Evolutionary conservation across 1,140 invertebrate species (phyloP).

Genomic region (Cherax quadricarinatus): DNA sequence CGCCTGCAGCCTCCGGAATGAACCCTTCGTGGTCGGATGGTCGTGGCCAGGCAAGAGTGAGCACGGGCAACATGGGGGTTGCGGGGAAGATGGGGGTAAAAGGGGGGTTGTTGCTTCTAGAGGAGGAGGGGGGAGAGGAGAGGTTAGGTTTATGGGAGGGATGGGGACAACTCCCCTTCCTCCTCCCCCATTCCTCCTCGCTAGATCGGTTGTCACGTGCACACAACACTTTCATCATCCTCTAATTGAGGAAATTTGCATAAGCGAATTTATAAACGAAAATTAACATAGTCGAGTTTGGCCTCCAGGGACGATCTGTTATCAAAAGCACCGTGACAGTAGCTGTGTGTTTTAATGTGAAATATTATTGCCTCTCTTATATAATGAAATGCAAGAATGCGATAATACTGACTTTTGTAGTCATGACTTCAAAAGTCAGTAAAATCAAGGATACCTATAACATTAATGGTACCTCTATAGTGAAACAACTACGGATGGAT

Average conservation of each 20-base stretch:
- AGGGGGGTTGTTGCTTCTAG: not conserved
- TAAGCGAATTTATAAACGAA: slow-evolving; percentile 45
- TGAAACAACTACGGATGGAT: too few relatives aligned
- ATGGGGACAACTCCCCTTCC: too few relatives aligned
- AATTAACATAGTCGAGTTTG: slow-evolving; percentile 15
- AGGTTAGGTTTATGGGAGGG: too few relatives aligned
- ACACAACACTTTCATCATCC: slow-evolving; percentile 48
- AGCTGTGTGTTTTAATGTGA: too few relatives aligned
- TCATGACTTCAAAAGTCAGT: too few relatives aligned
- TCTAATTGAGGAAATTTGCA: slow-evolving; percentile 44
- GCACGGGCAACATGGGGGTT: not conserved
- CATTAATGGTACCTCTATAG: too few relatives aligned
- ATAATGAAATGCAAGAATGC: too few relatives aligned
- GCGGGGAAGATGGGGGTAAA: too few relatives aligned
- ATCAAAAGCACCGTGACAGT: not conserved
- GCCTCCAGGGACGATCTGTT: not conserved
- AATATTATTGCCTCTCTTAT: too few relatives aligned
- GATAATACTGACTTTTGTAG: too few relatives aligned
- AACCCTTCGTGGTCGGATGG: slow-evolving; percentile 36
- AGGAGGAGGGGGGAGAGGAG: too few relatives aligned
- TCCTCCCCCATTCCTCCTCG: not conserved
- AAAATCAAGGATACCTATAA: too few relatives aligned
- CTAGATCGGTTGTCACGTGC: slow-evolving; percentile 27
- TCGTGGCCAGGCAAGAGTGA: slow-evolving; percentile 7
- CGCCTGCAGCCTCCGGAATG: not conserved